Evolutionary conservation across 2,888 invertebrate genomes (phyloP), one percentile per base, ranked within the genome.

Genomic region (Apamea monoglypha): DNA sequence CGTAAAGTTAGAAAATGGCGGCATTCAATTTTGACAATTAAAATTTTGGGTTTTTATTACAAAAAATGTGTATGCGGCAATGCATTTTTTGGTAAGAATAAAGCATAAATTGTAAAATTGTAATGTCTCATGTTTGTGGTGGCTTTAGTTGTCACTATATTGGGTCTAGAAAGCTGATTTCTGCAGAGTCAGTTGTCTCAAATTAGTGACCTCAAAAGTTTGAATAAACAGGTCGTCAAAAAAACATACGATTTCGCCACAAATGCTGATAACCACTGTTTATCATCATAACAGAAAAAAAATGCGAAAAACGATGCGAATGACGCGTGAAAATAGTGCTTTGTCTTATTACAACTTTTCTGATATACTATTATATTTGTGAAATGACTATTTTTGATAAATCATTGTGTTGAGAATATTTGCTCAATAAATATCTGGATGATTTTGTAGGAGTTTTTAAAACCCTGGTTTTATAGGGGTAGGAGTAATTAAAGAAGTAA

Each of bases 341-440:
- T 66, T 70, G 63, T 61, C 18, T 25, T 53, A 59, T 68, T 36
- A 50, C 4, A 32, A 44, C 10, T 50, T 1, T 10, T 44, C 1
- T 73, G 67, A 47, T 80, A 72, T 16, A 74, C 53, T 71, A 50
- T 50, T 50, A 40, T 72, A 74, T 82, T 85, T 82, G 86, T 76
- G 76, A 85, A 82, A 82, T 82, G 66, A 75, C 56, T 56, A 25
- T 32, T 36, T 64, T 44, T 18, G 14, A 10, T 36, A 21, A n/a
- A 59, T 36, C 56, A 29, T 36, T 7, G 5, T n/a, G 21, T 82
- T 81, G 47, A 76, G 29, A 76, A 61, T 59, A 81, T 61, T 80
- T 76, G 61, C 78, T 82, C 82, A 81, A 66, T 66, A 18, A 16
- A 36, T 56, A 18, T 56, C 18, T 71, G n/a, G 12, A 56, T 18